Evolutionary conservation across 2,797 vertebrate species (phyloP), one percentile per base, ranked within the genome.

Genomic region (Platyrinchus mystaceus): DNA sequence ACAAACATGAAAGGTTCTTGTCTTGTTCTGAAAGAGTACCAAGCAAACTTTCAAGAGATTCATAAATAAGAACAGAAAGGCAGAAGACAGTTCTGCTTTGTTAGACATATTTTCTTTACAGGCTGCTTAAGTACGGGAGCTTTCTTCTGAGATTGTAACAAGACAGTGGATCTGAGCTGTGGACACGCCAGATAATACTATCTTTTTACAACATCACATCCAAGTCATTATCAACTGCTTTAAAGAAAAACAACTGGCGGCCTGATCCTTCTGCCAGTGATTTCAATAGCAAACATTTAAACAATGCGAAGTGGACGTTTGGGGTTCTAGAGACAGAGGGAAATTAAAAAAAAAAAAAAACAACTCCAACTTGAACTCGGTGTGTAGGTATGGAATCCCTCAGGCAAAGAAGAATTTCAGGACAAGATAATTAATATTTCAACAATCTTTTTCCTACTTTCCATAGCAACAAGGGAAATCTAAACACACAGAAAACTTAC

Each of bases 41-140:
- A 91, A 93, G 91, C 75, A 84, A 93, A 92, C 89, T 95, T 96
- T 90, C 76, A 94, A 83, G 95, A 94, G 67, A 49, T 76, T 78
- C 43, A 55, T 52, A 93, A 92, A 87, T 55, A 67, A 84, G 59
- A 52, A 78, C 27, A 64, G 81, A 79, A 92, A 85, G 63, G 64
- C 46, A 94, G 66, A 73, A 80, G 71, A 87, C 85, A 88, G 73
- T 44, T 49, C 75, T 92, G 92, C 73, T 92, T 78, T 75, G 56
- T 82, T 74, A 58, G 30, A 81, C 27, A 21, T n/a, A 70, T 88
- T 95, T 95, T 94, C 62, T 84, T 83, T 36, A 76, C 62, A 79
- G 43, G 46, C 74, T 68, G 55, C 53, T 94, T 69, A 87, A 87
- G 46, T 37, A 36, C 4, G 0, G 0, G 41, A 71, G 85, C 53